Base-by-base conservation (phyloP, 2,797 vertebrate species). In the Triplophysa bombifrons region DNA sequence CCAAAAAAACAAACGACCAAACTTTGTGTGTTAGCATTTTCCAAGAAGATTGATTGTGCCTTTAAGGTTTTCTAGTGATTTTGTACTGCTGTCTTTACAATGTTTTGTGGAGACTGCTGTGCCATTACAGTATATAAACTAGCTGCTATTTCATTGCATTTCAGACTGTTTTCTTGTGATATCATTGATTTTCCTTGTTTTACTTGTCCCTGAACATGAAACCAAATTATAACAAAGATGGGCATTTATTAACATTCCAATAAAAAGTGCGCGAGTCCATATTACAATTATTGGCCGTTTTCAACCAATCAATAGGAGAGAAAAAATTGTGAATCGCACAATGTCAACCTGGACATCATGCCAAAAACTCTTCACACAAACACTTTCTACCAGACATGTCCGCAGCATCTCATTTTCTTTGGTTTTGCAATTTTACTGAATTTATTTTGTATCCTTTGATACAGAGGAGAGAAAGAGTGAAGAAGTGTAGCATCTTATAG, bases 301-400 rank as follows among this genome's bases (percentile, higher is more conserved):
- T 46, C 44, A 46, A 13, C 12, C 12, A 13, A 13, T 11, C 10
- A 44, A 13, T 46, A 13, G 11, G 4, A 13, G 44, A 46, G 12
- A 46, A 11, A 22, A 46, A 46, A 46, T 46, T 46, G 44, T 11
- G 12, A 46, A 13, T 46, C 44, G 44, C 11, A 10, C 44, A 13
- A 46, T 46, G 44, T 46, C 44, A 11, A 46, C 9, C 44, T 46
- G 44, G 44, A 12, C 11, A 46, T 46, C 44, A 46, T 46, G 44
- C 44, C 44, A 27, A 46, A 46, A 46, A 46, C 2, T 46, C 4
- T 10, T 12, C 9, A 46, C 12, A 12, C 12, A 12, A 10, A 60
- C 74, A 68, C 53, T n/a, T 38, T 76, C 19, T 60, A 16, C 38
- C 11, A 41, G 58, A 58, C 55, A 34, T 69, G 66, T 77, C 53